Evolutionary conservation across 2,888 invertebrate genomes (phyloP).

Genomic region (Apamea anceps): DNA sequence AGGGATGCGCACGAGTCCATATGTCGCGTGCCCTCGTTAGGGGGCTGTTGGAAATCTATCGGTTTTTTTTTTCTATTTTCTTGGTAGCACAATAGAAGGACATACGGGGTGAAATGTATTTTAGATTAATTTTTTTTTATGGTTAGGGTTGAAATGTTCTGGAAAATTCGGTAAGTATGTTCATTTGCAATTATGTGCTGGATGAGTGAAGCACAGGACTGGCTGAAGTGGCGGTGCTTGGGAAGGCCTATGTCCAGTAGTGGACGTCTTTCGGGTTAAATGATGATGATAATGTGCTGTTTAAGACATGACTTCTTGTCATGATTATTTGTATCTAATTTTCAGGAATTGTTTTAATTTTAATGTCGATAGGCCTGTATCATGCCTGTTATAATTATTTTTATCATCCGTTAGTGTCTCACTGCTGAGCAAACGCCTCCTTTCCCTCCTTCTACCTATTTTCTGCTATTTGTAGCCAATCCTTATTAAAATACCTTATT

Average conservation of each 20-base stretch:
- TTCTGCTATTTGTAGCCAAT: background rate
- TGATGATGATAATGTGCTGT: no score
- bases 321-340: no score
- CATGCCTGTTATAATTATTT: background rate
- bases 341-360: background rate
- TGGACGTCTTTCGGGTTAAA: no score
- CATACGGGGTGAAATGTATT: slow-evolving; percentile 25
- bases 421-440: background rate
- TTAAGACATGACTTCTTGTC: background rate
- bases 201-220: no score
- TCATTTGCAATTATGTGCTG: background rate
- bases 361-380: no score
- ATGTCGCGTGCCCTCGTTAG: slow-evolving; percentile 76
- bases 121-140: slow-evolving; percentile 6
- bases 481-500: background rate
- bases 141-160: background rate
- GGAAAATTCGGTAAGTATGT: background rate
- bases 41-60: slow-evolving; percentile 47
- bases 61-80: slow-evolving; percentile 37
- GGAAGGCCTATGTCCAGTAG: no score
- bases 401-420: background rate
- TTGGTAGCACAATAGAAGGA: slow-evolving; percentile 31
- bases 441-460: background rate
- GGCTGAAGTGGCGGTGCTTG: no score
- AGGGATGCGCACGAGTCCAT: slow-evolving; percentile 85